A percentile compares a stretch with the other conserved stretches of the same genome.
phyloP scores from a whole-genome alignment of 2,113 vertebrate genomes.

The Charina bottae region DNA sequence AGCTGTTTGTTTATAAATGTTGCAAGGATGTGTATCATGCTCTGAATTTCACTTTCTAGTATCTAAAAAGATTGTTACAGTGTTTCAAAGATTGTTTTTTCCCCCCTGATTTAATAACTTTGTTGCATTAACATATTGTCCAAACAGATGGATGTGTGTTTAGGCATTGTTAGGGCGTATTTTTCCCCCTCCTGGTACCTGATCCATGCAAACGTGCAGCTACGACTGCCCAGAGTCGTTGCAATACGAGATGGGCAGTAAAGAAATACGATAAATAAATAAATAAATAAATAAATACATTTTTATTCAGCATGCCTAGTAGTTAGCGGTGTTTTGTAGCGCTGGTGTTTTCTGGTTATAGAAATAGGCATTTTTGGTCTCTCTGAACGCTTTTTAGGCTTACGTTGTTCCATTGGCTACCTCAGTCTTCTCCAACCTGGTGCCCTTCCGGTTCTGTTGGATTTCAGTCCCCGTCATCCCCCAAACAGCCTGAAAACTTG shows the following conservation, averaged over 20 bases:
- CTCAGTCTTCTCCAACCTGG: not conserved
- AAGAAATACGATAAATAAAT: too few species aligned
- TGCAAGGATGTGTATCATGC: not conserved
- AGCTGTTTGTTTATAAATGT: not conserved
- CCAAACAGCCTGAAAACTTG: not conserved
- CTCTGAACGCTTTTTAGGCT: not conserved
- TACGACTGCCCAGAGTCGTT: too few species aligned
- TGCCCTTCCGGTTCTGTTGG: not conserved
- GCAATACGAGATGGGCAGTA: too few species aligned
- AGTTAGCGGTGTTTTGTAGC: not conserved
- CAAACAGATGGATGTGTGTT: not conserved
- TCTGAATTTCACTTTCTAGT: not conserved
- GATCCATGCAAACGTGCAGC: not conserved
- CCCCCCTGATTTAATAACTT: not conserved
- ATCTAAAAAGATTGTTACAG: not conserved
- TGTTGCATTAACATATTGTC: not conserved
- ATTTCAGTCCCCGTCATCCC: not conserved
- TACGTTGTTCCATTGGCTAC: not conserved
- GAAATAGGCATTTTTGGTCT: not conserved
- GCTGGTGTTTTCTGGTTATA: not conserved
- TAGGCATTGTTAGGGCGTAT: not conserved
- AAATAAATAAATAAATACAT: too few species aligned
- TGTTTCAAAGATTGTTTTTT: not conserved
- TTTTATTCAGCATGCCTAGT: not conserved
- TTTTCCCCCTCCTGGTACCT: not conserved